Percentiles rank a stretch among this genome's conserved stretches.
These are phyloP conservation scores for Drosophila navojoa DNA, from an alignment of 1,140 invertebrate species.

Conservation along the genomic window DNA sequence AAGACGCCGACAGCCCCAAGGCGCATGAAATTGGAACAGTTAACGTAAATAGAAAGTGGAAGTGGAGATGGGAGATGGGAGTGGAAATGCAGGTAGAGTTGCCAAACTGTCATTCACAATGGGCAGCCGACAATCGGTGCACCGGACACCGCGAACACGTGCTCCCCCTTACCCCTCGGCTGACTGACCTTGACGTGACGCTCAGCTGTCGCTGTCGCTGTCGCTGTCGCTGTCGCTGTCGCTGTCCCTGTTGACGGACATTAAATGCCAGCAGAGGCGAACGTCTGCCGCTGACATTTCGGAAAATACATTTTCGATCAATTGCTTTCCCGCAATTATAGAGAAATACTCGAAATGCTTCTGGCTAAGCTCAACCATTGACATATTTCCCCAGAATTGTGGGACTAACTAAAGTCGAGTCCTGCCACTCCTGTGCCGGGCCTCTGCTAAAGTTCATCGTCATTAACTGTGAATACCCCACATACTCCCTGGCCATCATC, in stretches of 20 bases:
- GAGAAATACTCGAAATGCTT: background rate
- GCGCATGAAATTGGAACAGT: slow-evolving; percentile 5
- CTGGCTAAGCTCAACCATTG: background rate
- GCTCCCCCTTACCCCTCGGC: background rate
- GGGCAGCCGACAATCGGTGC: background rate
- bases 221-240: slow-evolving; percentile 6
- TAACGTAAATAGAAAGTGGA: background rate
- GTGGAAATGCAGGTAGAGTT: no score
- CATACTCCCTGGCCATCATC: no score
- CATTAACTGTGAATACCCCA: no score
- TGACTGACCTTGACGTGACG: slow-evolving; percentile 23
- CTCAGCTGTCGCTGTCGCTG: slow-evolving; percentile 39
- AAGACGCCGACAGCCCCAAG: background rate
- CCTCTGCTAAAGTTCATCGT: no score
- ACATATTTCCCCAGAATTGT: background rate
- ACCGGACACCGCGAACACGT: slow-evolving; percentile 29
- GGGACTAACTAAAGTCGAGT: no score
- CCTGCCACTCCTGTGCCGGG: no score
- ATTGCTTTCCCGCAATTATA: background rate
- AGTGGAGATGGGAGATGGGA: no score
- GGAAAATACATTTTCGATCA: background rate
- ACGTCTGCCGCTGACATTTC: slow-evolving; percentile 7
- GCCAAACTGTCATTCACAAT: slow-evolving; percentile 5
- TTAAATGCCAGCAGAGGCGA: slow-evolving; percentile 40
- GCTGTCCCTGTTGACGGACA: slow-evolving; percentile 44